Evolutionary conservation across 2,797 vertebrate genomes (phyloP), one percentile per base, ranked within the genome.

Genomic region (Tauraco hartlaubi): DNA sequence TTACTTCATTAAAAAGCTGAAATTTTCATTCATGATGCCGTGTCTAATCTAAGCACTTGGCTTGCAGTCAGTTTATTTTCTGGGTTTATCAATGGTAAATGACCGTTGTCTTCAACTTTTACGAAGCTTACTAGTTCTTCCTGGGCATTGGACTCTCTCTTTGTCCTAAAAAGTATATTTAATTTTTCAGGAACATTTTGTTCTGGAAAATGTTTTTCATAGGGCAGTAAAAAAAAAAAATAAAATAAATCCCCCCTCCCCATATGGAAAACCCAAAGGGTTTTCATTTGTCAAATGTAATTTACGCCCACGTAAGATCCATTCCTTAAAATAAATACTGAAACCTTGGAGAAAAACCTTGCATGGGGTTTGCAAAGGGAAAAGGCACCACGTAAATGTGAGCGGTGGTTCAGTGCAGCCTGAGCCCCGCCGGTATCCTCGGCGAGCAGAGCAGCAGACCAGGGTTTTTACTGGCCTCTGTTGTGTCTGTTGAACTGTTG

Each of bases 401-500:
- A 97, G 97, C 46, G 12, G 96, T 44, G 91, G 94, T 72, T 97
- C 20, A 37, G 81, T 67, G 23, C 68, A 79, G 95, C 46, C 92
- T 4, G 10, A 39, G 96, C 93, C 90, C 97, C 64, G n/a, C 85
- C 37, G 94, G 97, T 85, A 68, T 97, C 93, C 94, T 94, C 88
- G 15, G 90, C n/a, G 51, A 95, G 90, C 89, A 96, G 79, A 82
- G 93, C 94, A 74, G 85, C 95, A 96, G 96, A 94, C 56, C 14
- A 0, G 83, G 86, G 46, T 91, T 95, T 98, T 97, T 94, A 97
- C 95, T 96, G 97, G 97, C 97, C 98, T 98, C 98, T 97, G 97
- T 98, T 98, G 98, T 98, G 98, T 98, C 98, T 98, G 97, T 97
- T 97, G 97, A 98, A 97, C 97, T 96, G 97, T 95, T 96, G 97